Conservation (phyloP, 2,888 invertebrate species). For the Nymphalis urticae region DNA sequence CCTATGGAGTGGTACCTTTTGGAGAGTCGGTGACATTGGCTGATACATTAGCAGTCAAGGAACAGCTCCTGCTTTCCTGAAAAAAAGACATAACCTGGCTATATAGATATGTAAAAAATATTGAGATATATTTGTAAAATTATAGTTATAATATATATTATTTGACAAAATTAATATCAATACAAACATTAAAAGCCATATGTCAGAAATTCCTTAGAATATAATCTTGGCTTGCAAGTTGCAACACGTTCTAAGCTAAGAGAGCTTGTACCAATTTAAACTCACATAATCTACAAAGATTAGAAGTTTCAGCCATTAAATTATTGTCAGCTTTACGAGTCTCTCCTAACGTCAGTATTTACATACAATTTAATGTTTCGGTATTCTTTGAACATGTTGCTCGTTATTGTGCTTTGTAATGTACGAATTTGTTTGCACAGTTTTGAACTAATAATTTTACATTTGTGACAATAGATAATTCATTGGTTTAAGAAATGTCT, state of each 20-base stretch:
- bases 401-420: background rate
- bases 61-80: too few species aligned
- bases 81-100: too few species aligned
- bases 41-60: too few species aligned
- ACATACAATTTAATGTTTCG: background rate
- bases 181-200: background rate
- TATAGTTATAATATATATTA: too few species aligned
- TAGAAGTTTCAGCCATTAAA: slow-evolving; percentile 14
- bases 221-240: slow-evolving; percentile 7
- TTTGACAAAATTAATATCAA: too few species aligned
- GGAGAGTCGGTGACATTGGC: too few species aligned
- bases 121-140: too few species aligned
- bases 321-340: slow-evolving; percentile 16
- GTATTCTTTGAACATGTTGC: background rate
- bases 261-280: slow-evolving; percentile 4
- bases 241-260: slow-evolving; percentile 16
- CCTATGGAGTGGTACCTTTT: too few species aligned
- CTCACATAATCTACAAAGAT: slow-evolving; percentile 16
- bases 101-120: too few species aligned
- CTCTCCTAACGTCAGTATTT: background rate
- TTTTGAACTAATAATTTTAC: background rate
- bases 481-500: too few species aligned
- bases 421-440: background rate
- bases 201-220: background rate
- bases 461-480: too few species aligned